Evolutionary conservation across 1,140 invertebrate species (phyloP), one percentile per base, ranked within the genome.

Genomic region (Drosophila simulans): DNA sequence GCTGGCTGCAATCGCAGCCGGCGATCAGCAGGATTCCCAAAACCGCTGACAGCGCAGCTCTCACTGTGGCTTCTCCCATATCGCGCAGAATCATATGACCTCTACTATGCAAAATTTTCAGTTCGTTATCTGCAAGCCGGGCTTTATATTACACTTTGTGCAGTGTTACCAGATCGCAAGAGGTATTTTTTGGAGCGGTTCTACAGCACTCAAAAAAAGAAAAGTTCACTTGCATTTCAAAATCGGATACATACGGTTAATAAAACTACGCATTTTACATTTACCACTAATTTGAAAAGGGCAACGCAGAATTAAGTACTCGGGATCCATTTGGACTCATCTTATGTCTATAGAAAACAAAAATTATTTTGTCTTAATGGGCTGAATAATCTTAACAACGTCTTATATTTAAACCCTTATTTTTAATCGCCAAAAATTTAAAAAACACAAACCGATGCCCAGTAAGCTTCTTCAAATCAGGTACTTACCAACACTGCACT

Each of bases 121-220:
- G 34, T 70, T 70, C 64, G 43, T 70, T 71, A 71, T 70, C 68
- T 42, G 42, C 49, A 57, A 70, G 64, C 68, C 68, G 51, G 68
- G 43, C 35, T 63, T 63, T 17, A 45, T 17, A 59, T 59, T 62
- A 60, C 34, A 60, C 12, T 22, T 42, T 4, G 31, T n/a, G 15
- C 20, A 57, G 57, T 54, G 57, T 54, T 54, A 34, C 48, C 48
- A 51, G 48, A n/a, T 12, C 13, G n/a, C 5, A 15, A 5, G 0
- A 51, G 7, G 15, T 3, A 0, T 8, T 8, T 13, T 48, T n/a
- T 27, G 3, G 0, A 3, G 7, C 0, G 22, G 1, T 25, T 48
- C 7, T 27, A 25, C 7, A 7, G 2, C 7, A 46, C 5, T 42
- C 7, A 40, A 15, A 5, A 5, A 1, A n/a, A 31, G 1, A 1